These are phyloP conservation scores for Tigriopus californicus DNA, from an alignment of 2,888 invertebrate genomes.

Conservation along the genomic window DNA sequence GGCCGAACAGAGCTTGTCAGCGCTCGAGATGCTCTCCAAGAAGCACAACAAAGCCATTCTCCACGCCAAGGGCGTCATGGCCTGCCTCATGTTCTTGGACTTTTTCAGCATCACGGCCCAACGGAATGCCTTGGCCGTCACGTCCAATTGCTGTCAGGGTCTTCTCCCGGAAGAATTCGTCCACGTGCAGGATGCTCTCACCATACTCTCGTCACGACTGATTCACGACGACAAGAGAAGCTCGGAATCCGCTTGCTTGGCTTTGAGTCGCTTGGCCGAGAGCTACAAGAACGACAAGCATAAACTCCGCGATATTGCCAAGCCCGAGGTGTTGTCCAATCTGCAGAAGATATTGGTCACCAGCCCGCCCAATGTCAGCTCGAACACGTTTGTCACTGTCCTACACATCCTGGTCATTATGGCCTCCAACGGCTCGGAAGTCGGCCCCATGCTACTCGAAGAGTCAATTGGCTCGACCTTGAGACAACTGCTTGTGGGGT, in stretches of 20 bases:
- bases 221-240: slow-evolving; percentile 75
- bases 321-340: slow-evolving; percentile 71
- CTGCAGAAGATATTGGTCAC: slow-evolving; percentile 51
- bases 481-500: not conserved
- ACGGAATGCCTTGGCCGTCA: slow-evolving; percentile 82
- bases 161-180: slow-evolving; percentile 84
- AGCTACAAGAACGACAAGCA: slow-evolving; percentile 82
- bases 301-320: slow-evolving; percentile 80
- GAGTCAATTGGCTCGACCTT: slow-evolving; percentile 6
- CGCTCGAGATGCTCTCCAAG: slow-evolving; percentile 86
- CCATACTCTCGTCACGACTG: slow-evolving; percentile 10
- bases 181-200: slow-evolving; percentile 40
- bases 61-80: slow-evolving; percentile 73
- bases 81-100: slow-evolving; percentile 88
- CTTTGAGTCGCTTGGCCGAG: slow-evolving; percentile 55
- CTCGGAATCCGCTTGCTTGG: slow-evolving; percentile 87
- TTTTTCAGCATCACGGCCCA: slow-evolving; percentile 98
- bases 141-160: slow-evolving; percentile 93
- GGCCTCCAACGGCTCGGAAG: slow-evolving; percentile 6
- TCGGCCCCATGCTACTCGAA: not conserved
- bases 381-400: not conserved
- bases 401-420: slow-evolving; percentile 9
- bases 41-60: slow-evolving; percentile 91
- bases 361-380: slow-evolving; percentile 31
- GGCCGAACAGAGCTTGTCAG: slow-evolving; percentile 92